Evolutionary conservation across 2,113 vertebrate species (phyloP).

Genomic region (Zapornia atra): DNA sequence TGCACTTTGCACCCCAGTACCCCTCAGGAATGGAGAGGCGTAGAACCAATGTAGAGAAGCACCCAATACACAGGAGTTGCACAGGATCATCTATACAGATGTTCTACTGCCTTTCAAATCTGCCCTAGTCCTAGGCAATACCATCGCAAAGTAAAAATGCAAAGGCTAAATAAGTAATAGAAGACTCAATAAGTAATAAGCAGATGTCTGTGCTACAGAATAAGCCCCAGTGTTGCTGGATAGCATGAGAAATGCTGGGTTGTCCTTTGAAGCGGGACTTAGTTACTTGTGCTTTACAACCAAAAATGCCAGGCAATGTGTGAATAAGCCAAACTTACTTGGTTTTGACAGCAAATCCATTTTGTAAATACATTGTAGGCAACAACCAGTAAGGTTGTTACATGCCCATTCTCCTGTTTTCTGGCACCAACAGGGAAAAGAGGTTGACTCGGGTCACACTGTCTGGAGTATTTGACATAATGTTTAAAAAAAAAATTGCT

Average conservation of each 20-base stretch:
- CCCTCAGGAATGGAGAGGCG: background rate
- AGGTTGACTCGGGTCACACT: background rate
- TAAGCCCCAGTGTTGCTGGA: background rate
- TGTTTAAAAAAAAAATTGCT: background rate
- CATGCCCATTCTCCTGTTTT: background rate
- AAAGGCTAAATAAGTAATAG: background rate
- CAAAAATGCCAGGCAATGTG: background rate
- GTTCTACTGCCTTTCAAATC: background rate
- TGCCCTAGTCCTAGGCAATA: background rate
- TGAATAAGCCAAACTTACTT: background rate
- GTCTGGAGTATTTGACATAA: background rate
- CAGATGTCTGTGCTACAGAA: background rate
- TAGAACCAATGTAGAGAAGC: fast-evolving
- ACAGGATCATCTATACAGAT: background rate
- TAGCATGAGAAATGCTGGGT: background rate
- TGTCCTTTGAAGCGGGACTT: background rate
- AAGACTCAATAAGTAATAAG: background rate
- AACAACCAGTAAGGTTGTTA: background rate
- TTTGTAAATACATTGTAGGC: background rate
- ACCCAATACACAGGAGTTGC: fast-evolving
- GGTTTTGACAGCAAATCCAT: background rate
- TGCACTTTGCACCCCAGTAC: background rate
- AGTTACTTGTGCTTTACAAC: background rate
- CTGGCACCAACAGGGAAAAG: background rate
- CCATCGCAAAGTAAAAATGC: background rate